Conservation (phyloP, 2,113 vertebrate genomes). For the Aythya baeri region DNA sequence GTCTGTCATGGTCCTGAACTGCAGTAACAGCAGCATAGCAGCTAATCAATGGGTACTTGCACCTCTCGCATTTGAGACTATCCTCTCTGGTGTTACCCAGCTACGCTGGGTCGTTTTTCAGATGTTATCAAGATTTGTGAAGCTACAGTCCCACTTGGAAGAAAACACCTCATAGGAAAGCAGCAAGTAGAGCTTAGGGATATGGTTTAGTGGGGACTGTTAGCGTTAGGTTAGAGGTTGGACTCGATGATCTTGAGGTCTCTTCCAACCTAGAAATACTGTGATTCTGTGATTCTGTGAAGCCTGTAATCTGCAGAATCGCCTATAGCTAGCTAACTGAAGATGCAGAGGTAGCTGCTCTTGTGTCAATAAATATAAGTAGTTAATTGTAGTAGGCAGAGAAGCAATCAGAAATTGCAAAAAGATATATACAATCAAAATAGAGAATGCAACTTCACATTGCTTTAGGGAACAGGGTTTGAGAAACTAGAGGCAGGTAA, state of each 20-base stretch:
- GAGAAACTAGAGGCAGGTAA: neutral
- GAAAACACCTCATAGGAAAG: neutral
- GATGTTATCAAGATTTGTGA: neutral
- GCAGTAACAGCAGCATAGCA: neutral
- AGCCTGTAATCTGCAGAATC: neutral
- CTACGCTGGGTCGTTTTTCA: neutral
- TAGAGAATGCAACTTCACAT: neutral
- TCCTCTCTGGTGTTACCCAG: neutral
- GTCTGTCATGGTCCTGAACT: neutral
- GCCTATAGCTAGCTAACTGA: neutral
- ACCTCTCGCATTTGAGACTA: neutral
- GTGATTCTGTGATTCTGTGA: too few relatives aligned
- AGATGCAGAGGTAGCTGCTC: neutral
- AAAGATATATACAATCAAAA: neutral
- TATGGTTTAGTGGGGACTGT: too few relatives aligned
- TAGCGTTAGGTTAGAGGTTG: too few relatives aligned
- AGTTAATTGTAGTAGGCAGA: neutral
- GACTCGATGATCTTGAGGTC: too few relatives aligned
- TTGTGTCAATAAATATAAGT: neutral
- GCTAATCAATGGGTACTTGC: accelerated
- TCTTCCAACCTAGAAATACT: too few relatives aligned
- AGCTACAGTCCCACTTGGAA: neutral
- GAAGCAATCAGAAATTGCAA: neutral
- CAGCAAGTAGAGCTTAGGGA: too few relatives aligned
- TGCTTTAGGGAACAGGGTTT: neutral